Evolutionary conservation across 2,113 vertebrate species (phyloP), one percentile per base, ranked within the genome.

Genomic region (Gavia stellata): DNA sequence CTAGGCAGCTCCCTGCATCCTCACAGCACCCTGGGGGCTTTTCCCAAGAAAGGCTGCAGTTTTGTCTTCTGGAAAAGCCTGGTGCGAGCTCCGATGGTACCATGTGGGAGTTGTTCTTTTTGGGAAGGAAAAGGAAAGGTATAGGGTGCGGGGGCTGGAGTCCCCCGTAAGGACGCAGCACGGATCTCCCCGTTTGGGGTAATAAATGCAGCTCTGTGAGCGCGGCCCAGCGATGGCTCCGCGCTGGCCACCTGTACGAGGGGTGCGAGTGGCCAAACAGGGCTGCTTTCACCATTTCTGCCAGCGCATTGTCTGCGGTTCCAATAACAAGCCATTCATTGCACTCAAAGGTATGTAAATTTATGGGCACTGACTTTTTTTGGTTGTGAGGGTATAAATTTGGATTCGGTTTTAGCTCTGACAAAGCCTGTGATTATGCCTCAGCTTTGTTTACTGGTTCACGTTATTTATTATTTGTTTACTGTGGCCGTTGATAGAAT

Each of bases 381-480:
- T 70, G 44, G 68, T 59, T 25, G 73, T 0, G 42, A 78, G 90
- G 80, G 23, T 92, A 71, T 96, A 94, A 85, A 91, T 95, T 91
- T 49, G 52, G 59, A 28, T 71, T 53, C 23, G 1, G 49, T 83
- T 96, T 68, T 53, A 12, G 7, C 83, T 50, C 70, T 82, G 82
- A 90, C 89, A 89, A 66, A 95, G 88, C 84, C 94, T 21, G 53
- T 59, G 68, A 81, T 94, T 94, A 62, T 50, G 81, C 72, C 91
- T 88, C 83, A 12, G 88, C 78, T 95, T 93, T 91, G 96, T 96
- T 88, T 92, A 81, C 95, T 31, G 53, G 70, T 31, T 65, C 68
- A 28, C 12, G 13, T 81, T 90, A 90, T 92, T 91, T 93, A 91
- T 63, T 96, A 45, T 91, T 96, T 94, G 96, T 92, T 94, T 92